These are phyloP conservation scores for Cheiracanthium punctorium DNA, from an alignment of 2,888 invertebrate species.

Conservation along the genomic window DNA sequence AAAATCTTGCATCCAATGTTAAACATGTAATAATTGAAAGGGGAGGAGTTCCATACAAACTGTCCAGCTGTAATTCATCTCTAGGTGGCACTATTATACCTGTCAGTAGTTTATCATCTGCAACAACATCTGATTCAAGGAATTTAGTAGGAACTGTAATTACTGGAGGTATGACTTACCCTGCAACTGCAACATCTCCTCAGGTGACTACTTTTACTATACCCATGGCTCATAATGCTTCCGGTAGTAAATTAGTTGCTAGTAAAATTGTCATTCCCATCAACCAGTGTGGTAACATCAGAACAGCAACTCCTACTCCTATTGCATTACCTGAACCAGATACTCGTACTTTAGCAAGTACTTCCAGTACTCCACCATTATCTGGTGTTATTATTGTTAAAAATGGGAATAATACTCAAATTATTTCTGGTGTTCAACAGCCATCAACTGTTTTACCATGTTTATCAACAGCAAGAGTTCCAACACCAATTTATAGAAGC, in stretches of 20 bases:
- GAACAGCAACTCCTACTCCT: constrained; percentile 14
- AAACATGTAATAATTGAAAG: constrained; percentile 48
- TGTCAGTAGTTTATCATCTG: constrained; percentile 25
- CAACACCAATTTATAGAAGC: constrained; percentile 4
- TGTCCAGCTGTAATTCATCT: constrained; percentile 25
- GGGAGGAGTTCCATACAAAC: constrained; percentile 27
- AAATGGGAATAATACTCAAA: constrained; percentile 50
- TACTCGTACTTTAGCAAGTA: not conserved
- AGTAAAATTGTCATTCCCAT: constrained; percentile 65
- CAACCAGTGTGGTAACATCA: constrained; percentile 35
- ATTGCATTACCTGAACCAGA: constrained; percentile 27
- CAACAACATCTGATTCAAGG: constrained; percentile 25
- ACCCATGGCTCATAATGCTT: constrained; percentile 32
- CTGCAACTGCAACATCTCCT: constrained; percentile 34
- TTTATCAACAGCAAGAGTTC: constrained; percentile 8
- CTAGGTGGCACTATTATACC: constrained; percentile 38
- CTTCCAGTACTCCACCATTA: constrained; percentile 14
- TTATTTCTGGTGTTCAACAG: constrained; percentile 38
- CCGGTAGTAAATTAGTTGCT: constrained; percentile 41
- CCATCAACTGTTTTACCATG: not conserved
- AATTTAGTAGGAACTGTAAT: constrained; percentile 36
- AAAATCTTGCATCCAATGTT: constrained; percentile 47
- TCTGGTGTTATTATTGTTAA: constrained; percentile 61
- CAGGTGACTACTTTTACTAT: constrained; percentile 54
- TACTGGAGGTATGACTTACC: constrained; percentile 19